phyloP scores from a whole-genome alignment of 1,140 invertebrate genomes.

The Bemisia tabaci region DNA sequence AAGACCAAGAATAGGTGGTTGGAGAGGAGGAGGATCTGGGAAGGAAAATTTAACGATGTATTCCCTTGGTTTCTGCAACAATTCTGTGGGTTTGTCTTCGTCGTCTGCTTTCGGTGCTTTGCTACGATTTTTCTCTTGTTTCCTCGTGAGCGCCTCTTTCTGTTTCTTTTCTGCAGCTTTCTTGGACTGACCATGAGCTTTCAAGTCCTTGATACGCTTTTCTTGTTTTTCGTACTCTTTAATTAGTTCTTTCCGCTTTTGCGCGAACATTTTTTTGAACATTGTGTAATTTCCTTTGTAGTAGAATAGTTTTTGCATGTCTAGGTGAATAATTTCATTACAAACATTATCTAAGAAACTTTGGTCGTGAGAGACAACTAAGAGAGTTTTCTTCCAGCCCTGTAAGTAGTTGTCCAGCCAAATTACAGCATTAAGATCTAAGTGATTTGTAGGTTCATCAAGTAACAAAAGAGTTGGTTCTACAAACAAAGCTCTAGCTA shows the following conservation, averaged over 20 bases:
- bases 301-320: constrained; percentile 87
- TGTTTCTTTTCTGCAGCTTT: constrained; percentile 88
- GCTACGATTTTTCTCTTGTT: constrained; percentile 78
- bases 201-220: constrained; percentile 84
- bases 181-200: constrained; percentile 86
- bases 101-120: constrained; percentile 71
- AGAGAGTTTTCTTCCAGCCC: constrained; percentile 92
- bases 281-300: constrained; percentile 98
- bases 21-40: constrained; percentile 84
- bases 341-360: constrained; percentile 99
- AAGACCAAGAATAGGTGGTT: constrained; percentile 88
- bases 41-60: constrained; percentile 96
- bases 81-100: constrained; percentile 55
- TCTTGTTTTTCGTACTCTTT: constrained; percentile 99
- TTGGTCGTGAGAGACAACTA: constrained; percentile 98
- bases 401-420: constrained; percentile 99
- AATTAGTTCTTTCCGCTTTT: constrained; percentile 88
- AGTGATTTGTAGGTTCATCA: constrained; percentile 91
- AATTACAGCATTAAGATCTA: constrained; percentile 96
- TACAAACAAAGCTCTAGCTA: constrained; percentile 77
- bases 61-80: constrained; percentile 77
- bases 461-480: constrained; percentile 90
- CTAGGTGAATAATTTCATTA: constrained; percentile 96
- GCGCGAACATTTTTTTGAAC: constrained; percentile 98
- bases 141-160: constrained; percentile 82